Base-by-base conservation (phyloP, 2,888 invertebrate species). In the Melipona bicolor region DNA sequence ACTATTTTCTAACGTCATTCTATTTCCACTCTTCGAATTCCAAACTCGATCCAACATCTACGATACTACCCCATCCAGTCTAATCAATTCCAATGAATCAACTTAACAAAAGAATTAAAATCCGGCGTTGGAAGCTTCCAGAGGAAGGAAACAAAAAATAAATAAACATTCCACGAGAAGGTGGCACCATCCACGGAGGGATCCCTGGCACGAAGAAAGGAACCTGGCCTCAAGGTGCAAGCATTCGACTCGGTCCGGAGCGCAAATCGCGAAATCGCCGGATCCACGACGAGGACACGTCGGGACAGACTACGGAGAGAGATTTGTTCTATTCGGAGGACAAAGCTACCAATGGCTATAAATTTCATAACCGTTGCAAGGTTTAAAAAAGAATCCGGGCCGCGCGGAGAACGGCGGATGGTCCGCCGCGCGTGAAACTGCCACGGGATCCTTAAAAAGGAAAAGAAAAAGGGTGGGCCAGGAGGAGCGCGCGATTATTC, bases 391-490 rank as follows among this genome's bases (percentile, higher is more conserved):
- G 43, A 69, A 69, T 69, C 52, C 43, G 9, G 52, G 69, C 52
- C 50, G 68, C 69, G 21, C 43, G 50, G 19, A n/a, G 27, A 4
- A 11, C 52, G 67, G 43, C 3, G 67, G 76, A 71, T 73, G 49
- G 68, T 67, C 68, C 36, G 69, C 97, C 97, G 96, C 17, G 69
- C 19, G 75, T 67, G 82, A 71, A 76, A 76, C 83, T 68, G 76
- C 71, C 68, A 72, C 70, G 83, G 96, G 96, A 96, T 94, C 95
- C 94, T 85, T 61, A 85, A 83, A 82, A 86, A 81, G 72, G 68
- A 56, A 68, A 64, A 74, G n/a, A 77, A 80, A 77, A 61, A 27
- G 17, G 49, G 59, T 3, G 43, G 52, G 24, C 59, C 24, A 43
- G 61, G 72, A 62, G 67, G 73, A 69, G 76, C 71, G 82, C 84